phyloP scores from a whole-genome alignment of 1,140 invertebrate genomes.

The Mycetomoellerius zeteki region DNA sequence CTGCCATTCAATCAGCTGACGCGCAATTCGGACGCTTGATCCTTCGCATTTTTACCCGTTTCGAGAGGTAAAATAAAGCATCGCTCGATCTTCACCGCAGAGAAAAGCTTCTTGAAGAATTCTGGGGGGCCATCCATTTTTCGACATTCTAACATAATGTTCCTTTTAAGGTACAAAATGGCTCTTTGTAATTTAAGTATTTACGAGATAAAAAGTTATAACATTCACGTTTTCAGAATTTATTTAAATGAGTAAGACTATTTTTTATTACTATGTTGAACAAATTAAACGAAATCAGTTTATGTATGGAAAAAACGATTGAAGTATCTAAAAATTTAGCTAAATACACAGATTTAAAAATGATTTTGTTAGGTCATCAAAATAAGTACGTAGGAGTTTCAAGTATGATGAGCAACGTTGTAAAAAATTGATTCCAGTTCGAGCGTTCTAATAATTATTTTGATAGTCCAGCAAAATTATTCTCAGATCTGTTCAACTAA shows the following conservation, averaged over 20 bases:
- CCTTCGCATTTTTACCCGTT: slow-evolving; percentile 54
- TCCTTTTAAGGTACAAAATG: slow-evolving; percentile 24
- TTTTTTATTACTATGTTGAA: neutral
- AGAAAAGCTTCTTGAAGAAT: slow-evolving; percentile 17
- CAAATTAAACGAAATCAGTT: neutral
- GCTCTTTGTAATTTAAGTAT: slow-evolving; percentile 29
- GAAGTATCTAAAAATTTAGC: no score
- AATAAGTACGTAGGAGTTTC: no score
- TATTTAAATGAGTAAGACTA: neutral
- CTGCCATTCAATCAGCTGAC: slow-evolving; percentile 61
- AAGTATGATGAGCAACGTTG: no score
- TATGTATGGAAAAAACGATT: no score
- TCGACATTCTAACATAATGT: slow-evolving; percentile 8
- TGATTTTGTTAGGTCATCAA: no score
- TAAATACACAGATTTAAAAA: no score
- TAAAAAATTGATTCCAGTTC: no score
- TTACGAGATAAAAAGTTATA: neutral
- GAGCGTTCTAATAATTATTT: no score
- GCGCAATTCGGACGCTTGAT: slow-evolving; percentile 60
- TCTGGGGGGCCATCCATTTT: neutral
- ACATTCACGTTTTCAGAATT: neutral
- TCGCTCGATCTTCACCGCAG: slow-evolving; percentile 44
- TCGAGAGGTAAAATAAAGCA: slow-evolving; percentile 58
- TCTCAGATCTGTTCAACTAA: no score
- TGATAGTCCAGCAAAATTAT: no score